These are phyloP conservation scores for Willowsia nigromaculata DNA, from an alignment of 2,888 invertebrate species.

Conservation along the genomic window DNA sequence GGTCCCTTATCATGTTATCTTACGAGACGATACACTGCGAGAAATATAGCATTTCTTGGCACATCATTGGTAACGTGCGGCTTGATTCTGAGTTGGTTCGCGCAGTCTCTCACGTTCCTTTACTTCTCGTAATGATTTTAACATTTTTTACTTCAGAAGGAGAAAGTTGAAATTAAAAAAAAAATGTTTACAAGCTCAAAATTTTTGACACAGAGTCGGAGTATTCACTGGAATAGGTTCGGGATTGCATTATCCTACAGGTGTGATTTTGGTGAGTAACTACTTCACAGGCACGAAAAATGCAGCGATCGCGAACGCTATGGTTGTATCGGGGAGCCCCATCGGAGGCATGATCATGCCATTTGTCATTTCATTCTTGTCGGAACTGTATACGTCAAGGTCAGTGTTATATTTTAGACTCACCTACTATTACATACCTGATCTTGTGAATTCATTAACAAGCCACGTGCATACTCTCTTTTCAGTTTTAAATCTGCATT, in stretches of 20 bases:
- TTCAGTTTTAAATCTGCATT: too few species aligned
- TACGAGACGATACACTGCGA: conserved; percentile 53
- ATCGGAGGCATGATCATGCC: conserved; percentile 75
- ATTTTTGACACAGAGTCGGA: conserved; percentile 55
- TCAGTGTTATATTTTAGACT: too few species aligned
- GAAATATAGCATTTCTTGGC: conserved; percentile 65
- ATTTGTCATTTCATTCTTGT: conserved; percentile 11
- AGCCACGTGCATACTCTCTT: too few species aligned
- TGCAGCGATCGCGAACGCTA: conserved; percentile 67
- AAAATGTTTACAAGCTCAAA: too few species aligned
- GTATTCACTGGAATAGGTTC: conserved; percentile 65
- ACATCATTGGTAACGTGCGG: conserved; percentile 66
- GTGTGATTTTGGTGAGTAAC: conserved; percentile 65
- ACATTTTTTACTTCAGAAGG: too few species aligned
- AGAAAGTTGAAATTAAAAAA: too few species aligned
- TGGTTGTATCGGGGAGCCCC: conserved; percentile 69
- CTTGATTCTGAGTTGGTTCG: conserved; percentile 70
- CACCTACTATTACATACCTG: too few species aligned
- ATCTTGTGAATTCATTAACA: too few species aligned
- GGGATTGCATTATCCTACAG: conserved; percentile 67
- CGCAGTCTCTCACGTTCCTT: conserved; percentile 52
- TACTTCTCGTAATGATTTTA: conserved; percentile 73
- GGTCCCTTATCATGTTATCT: conserved; percentile 73
- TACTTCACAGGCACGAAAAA: conserved; percentile 58
- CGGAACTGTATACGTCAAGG: conserved; percentile 36